phyloP scores from a whole-genome alignment of 2,888 invertebrate genomes.

The Patella caerulea region DNA sequence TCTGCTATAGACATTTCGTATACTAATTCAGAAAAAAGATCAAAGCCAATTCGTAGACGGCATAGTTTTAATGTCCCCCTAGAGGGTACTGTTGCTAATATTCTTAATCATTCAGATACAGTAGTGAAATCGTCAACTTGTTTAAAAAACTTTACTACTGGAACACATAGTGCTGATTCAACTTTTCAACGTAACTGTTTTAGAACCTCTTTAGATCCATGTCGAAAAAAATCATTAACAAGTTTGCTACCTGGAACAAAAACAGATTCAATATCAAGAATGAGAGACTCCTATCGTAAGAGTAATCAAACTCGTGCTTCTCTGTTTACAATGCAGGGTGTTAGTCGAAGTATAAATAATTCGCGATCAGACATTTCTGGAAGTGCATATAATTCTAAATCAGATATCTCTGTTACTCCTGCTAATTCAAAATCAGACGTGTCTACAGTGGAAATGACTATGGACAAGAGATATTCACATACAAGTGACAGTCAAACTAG shows the following conservation, averaged over 20 bases:
- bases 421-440: not conserved
- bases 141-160: constrained; percentile 2
- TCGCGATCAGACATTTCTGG: not conserved
- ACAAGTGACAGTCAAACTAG: constrained; percentile 6
- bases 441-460: not conserved
- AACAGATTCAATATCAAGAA: constrained; percentile 31
- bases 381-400: not conserved
- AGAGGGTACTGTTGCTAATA: constrained; percentile 35
- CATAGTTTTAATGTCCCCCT: constrained; percentile 39
- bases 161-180: constrained; percentile 10
- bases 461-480: not conserved
- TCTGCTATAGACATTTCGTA: constrained; percentile 18
- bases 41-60: constrained; percentile 15
- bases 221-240: constrained; percentile 35
- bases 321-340: not conserved
- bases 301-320: not conserved
- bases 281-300: constrained; percentile 33
- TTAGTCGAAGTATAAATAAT: not conserved
- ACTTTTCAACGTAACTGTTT: constrained; percentile 24
- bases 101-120: constrained; percentile 38
- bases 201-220: constrained; percentile 28
- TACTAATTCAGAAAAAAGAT: not conserved
- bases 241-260: constrained; percentile 37
- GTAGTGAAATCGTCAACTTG: constrained; percentile 17
- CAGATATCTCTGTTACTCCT: not conserved